Base-by-base conservation (phyloP, 2,113 vertebrate genomes). In the Hylia prasina region DNA sequence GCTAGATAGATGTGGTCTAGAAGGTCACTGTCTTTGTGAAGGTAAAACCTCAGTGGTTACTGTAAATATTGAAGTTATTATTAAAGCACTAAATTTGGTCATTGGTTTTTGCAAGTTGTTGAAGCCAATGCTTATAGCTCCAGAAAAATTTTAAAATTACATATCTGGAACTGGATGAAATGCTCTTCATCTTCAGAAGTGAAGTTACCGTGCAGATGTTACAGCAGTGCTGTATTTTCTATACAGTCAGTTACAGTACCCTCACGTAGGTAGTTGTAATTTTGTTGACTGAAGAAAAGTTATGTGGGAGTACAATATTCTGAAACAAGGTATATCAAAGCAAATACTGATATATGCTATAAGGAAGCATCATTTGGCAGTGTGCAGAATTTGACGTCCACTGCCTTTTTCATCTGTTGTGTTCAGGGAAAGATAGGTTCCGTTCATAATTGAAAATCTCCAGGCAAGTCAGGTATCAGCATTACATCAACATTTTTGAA, bases 391-490 rank as follows among this genome's bases (percentile, higher is more conserved):
- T 88, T 96, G 27, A 48, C 1, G 17, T 94, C 87, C 73, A 31
- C 6, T 86, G 64, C 11, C 40, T 40, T 68, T 65, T 83, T 69
- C 92, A 31, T 86, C 39, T 91, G 1, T 77, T 96, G 31, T 94
- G 39, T 95, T 93, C 58, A 97, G 73, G 71, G 70, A 79, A 93
- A 77, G 93, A 81, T 71, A 78, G 73, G 48, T 88, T 84, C 61
- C 95, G 27, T 75, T 97, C 64, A 72, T 95, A 97, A 96, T 31
- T 95, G 53, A 95, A 97, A 94, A 97, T 96, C 90, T 97, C 73
- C 28, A 97, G 95, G 86, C 80, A 97, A 97, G 93, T 94, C 57
- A 94, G 91, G 64, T 97, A 92, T 45, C 83, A 97, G 68, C 78
- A 82, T 94, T 97, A 77, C 94, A 93, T 40, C 75, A 95, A 72